phyloP scores from a whole-genome alignment of 37 sponge, comb jelly and placozoan genomes.

The Lycopodina hypogea region DNA sequence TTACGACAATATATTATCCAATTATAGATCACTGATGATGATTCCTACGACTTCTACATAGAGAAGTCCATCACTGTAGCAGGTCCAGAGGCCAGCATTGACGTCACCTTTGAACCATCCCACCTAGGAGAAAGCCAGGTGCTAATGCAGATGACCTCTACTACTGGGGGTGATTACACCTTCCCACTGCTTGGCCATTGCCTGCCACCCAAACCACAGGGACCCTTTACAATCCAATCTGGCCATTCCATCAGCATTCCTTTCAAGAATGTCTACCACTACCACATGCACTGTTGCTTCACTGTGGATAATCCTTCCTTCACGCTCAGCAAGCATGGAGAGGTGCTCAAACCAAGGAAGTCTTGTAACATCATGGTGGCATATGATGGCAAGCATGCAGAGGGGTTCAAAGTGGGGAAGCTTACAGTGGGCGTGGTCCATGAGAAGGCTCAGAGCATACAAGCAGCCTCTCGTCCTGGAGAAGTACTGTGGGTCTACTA shows the following conservation, averaged over 20 bases:
- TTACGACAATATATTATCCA: not conserved
- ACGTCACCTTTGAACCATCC: conserved; percentile 93
- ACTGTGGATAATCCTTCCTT: conserved; percentile 89
- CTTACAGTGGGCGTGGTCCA: conserved; percentile 68
- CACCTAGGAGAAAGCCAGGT: conserved; percentile 83
- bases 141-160: conserved; percentile 79
- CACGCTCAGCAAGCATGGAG: conserved; percentile 62
- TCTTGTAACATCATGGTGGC: conserved; percentile 78
- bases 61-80: conserved; percentile 83
- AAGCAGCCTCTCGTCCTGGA: conserved; percentile 8
- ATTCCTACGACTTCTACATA: conserved; percentile 94
- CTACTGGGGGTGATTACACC: conserved; percentile 87
- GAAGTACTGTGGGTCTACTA: conserved; percentile 87
- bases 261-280: conserved; percentile 90
- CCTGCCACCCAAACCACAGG: conserved; percentile 91
- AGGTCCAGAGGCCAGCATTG: conserved; percentile 83
- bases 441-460: not conserved
- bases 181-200: conserved; percentile 94
- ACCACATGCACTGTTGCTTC: conserved; percentile 74
- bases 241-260: conserved; percentile 82
- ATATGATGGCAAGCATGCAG: conserved; percentile 77
- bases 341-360: conserved; percentile 83
- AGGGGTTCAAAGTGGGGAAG: conserved; percentile 75
- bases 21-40: conserved; percentile 73
- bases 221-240: conserved; percentile 87